Percentiles rank a stretch among this genome's conserved stretches.
Conservation (phyloP, 2,113 vertebrate species). For the Sylvilagus bachmani region DNA sequence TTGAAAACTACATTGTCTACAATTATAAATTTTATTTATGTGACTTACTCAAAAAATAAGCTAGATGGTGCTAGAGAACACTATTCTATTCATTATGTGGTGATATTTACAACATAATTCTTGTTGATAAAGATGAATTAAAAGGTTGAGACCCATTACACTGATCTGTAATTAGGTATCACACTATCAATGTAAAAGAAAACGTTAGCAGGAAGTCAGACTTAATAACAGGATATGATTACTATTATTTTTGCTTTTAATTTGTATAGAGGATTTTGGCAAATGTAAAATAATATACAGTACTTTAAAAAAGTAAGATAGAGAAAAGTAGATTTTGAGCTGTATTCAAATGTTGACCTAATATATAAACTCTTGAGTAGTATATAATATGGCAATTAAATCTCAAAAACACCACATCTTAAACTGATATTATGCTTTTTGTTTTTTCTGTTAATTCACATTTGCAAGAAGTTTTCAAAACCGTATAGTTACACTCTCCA, state of each 20-base stretch:
- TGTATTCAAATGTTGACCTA: not conserved
- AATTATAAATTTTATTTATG: slow-evolving; percentile 16
- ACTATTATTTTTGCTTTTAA: slow-evolving; percentile 1
- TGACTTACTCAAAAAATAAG: slow-evolving; percentile 78
- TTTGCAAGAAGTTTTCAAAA: slow-evolving; percentile 17
- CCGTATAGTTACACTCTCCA: not conserved
- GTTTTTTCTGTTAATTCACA: slow-evolving; percentile 1
- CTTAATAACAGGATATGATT: not conserved
- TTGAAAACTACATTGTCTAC: not conserved
- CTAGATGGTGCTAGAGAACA: slow-evolving; percentile 88
- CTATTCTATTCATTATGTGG: slow-evolving; percentile 60
- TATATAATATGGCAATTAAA: not conserved
- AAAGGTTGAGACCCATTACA: not conserved
- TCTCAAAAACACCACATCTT: accelerated
- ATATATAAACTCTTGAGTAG: not conserved
- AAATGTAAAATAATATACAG: not conserved
- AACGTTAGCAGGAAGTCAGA: not conserved
- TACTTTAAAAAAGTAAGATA: not conserved
- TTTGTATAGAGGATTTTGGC: not conserved
- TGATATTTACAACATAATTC: slow-evolving; percentile 50
- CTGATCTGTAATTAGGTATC: not conserved
- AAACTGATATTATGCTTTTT: not conserved
- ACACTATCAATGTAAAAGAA: not conserved
- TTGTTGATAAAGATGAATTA: slow-evolving; percentile 32
- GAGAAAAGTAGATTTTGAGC: not conserved